A percentile compares a stretch with the other conserved stretches of the same genome.
Evolutionary conservation across 2,888 invertebrate genomes (phyloP).

Genomic region (Euplagia quadripunctaria): DNA sequence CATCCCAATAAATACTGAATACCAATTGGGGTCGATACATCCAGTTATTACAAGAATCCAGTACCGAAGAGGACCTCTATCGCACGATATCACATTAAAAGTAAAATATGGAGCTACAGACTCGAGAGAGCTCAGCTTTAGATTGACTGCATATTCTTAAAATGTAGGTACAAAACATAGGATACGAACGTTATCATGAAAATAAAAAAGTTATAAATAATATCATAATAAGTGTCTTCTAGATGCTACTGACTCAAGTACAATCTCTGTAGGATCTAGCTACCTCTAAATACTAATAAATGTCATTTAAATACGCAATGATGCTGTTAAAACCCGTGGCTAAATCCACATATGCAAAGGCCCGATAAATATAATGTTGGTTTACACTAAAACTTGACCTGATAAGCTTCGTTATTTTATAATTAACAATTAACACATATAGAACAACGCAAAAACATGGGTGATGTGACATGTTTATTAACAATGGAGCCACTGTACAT

Average conservation of each 20-base stretch:
- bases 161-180: not conserved
- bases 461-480: not conserved
- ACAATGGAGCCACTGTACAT: not conserved
- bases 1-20: not conserved
- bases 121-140: no score
- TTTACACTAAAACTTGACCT: not conserved
- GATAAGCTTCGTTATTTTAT: constrained; percentile 11
- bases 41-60: not conserved
- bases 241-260: not conserved
- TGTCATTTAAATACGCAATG: not conserved
- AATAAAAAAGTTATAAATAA: not conserved
- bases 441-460: not conserved
- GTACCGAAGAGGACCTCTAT: not conserved
- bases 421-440: constrained; percentile 8
- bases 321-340: not conserved
- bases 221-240: not conserved
- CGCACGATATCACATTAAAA: not conserved
- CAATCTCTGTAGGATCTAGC: not conserved
- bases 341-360: not conserved
- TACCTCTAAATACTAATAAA: not conserved
- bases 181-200: not conserved
- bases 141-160: no score
- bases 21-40: not conserved
- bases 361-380: constrained; percentile 16
- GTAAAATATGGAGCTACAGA: not conserved